A percentile compares a stretch with the other conserved stretches of the same genome.
These are phyloP conservation scores for Endomychus coccineus DNA, from an alignment of 2,888 invertebrate genomes.

Conservation along the genomic window DNA sequence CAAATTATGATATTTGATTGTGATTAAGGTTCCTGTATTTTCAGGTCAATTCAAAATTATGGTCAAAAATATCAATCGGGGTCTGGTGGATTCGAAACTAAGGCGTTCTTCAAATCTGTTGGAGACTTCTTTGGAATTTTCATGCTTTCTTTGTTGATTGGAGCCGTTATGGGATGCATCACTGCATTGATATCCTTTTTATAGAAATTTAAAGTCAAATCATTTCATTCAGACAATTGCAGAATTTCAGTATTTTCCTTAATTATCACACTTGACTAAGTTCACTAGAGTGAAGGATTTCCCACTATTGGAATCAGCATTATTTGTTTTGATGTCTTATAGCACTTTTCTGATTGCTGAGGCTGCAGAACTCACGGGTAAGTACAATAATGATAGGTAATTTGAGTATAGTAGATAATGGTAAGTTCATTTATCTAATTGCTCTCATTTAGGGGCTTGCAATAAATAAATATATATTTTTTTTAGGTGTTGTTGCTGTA, in stretches of 20 bases:
- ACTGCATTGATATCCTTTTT: conserved; percentile 90
- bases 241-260: too few relatives aligned
- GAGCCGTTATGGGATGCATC: conserved; percentile 86
- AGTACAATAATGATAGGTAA: conserved; percentile 19
- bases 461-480: conserved; percentile 6
- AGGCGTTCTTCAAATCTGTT: conserved; percentile 80
- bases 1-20: too few relatives aligned
- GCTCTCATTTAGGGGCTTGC: too few relatives aligned
- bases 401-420: too few relatives aligned
- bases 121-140: conserved; percentile 92
- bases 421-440: too few relatives aligned
- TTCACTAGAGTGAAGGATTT: conserved; percentile 92
- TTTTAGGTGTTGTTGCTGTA: conserved; percentile 86
- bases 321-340: conserved; percentile 97
- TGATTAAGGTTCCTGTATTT: conserved; percentile 13
- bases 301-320: conserved; percentile 88
- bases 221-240: too few relatives aligned
- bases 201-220: too few relatives aligned
- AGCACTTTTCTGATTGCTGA: conserved; percentile 96
- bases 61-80: conserved; percentile 72
- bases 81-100: conserved; percentile 77
- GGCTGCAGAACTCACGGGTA: conserved; percentile 91
- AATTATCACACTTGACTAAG: conserved; percentile 68
- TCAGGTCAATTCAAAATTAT: conserved; percentile 80
- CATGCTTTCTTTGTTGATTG: conserved; percentile 83